Evolutionary conservation across 2,888 invertebrate species (phyloP), one percentile per base, ranked within the genome.

Genomic region (Sphinx pinastri): DNA sequence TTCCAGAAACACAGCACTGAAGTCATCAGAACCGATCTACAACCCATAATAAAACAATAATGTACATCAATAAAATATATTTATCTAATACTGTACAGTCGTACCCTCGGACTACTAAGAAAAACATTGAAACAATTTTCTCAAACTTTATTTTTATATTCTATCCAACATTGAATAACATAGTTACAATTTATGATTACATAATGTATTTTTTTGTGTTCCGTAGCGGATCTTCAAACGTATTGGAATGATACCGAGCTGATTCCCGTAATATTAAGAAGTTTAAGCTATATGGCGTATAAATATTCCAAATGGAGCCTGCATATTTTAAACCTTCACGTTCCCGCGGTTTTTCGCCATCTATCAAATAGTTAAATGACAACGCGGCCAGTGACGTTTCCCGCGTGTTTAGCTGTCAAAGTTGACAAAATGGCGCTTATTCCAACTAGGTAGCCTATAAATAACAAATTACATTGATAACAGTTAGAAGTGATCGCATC

Each of bases 241-340:
- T 77, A 78, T 73, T 90, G 93, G 93, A 93, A 93, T 93, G 93
- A 90, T 91, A 91, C 88, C 90, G 89, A 93, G 90, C 92, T 91
- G 91, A 92, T 88, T 84, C 80, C 78, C 75, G 75, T 76, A 78
- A 79, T 72, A 78, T 63, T 63, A 63, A 63, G 16, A 63, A 63
- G 47, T 47, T 63, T 78, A 75, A 63, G 63, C 63, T 63, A 63
- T 75, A 63, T 63, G 63, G 63, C 63, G 63, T 63, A 49, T 49
- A 63, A 74, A 57, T 49, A 63, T 63, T 47, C 47, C 47, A 63
- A 63, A n/a, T 45, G 19, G 47, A 63, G 49, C 49, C 49, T 49
- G 63, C 63, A 47, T 19, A 60, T 45, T 38, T 57, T 6, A 51
- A 51, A 12, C 57, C 19, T 57, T 25, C 57, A 57, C 19, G 16